Evolutionary conservation across 2,888 invertebrate genomes (phyloP), one percentile per base, ranked within the genome.

Genomic region (Pecten maximus): DNA sequence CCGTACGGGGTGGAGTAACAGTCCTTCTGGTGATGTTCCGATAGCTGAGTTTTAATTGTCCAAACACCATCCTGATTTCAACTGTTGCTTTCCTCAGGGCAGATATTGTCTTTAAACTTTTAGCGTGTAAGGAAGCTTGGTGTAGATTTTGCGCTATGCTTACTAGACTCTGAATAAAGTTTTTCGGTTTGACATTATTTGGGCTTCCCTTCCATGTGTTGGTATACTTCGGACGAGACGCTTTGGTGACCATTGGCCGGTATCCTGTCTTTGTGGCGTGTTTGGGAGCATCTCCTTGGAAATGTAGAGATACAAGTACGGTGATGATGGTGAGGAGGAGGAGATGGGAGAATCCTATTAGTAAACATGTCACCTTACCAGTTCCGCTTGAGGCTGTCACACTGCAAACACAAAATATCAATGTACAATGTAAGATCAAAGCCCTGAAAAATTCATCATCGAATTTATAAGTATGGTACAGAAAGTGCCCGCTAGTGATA

Each of bases 31-130:
- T 74, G 12, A 74, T 28, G 35, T 74, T 74, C 23, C 15, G 23
- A 35, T 74, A 35, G 35, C 35, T 74, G 35, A 74, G 74, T 0
- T 28, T 28, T 12, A 74, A 16, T 16, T 74, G 74, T 15, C 15
- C 23, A 1, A 74, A 10, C 10, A 74, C 6, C 6, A 35, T 74
- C 74, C 23, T 28, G 8, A 74, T 74, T 10, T 74, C 74, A 35
- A 8, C 74, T 10, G 74, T 74, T 28, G 74, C 74, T 74, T 35
- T 28, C 23, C 74, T 28, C 12, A 74, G 35, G 28, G 74, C 74
- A 74, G 74, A 28, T 74, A 74, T 74, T 35, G 74, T 74, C 74
- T 74, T 74, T 10, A 74, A 74, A 28, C 74, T 74, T 74, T 74
- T 74, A 74, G 74, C 74, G 35, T 74, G 74, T 28, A 74, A 35